Evolutionary conservation across 1,140 invertebrate species (phyloP), one percentile per base, ranked within the genome.

Genomic region (Cryptotermes secundus): DNA sequence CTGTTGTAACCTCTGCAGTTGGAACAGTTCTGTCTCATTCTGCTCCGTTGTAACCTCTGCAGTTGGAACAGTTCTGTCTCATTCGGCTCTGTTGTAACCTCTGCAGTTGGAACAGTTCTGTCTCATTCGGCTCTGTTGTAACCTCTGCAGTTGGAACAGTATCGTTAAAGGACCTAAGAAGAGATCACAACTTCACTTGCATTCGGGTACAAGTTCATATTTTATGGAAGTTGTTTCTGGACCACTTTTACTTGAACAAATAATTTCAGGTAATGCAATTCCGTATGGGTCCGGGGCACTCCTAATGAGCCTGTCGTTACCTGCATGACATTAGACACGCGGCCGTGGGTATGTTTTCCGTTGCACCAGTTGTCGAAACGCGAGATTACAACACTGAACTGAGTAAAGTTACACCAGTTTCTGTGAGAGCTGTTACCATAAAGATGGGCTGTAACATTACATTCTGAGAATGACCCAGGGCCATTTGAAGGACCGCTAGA

Each of bases 391-490:
- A 72, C 59, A 14, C n/a, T n/a, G 14, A 6, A 1, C 59, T 7
- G n/a, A 72, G 59, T 31, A 72, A 72, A 72, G 59, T 72, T 72
- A 72, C 26, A 16, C 59, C n/a, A 72, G n/a, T 72, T 72, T 72
- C 45, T 31, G 26, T 31, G n/a, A 31, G 59, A 72, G n/a, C 59
- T n/a, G 59, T 72, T 72, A 31, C 59, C 59, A 72, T 72, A 31
- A 72, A 72, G 59, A 72, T 72, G 59, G 59, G 59, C n/a, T 72
- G 59, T 72, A 72, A 31, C 1, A 31, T 72, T 16, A 4, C 31
- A 72, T 49, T 19, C 14, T 22, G 45, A 49, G 45, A 49, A 49
- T 31, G 59, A 31, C 59, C 59, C 59, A 31, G 26, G 59, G 59
- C n/a, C 59, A 72, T 72, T 72, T 26, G 59, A 49, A 49, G 19